A percentile compares a stretch with the other conserved stretches of the same genome.
Conservation (phyloP, 2,113 vertebrate species). For the Pollachius pollachius region DNA sequence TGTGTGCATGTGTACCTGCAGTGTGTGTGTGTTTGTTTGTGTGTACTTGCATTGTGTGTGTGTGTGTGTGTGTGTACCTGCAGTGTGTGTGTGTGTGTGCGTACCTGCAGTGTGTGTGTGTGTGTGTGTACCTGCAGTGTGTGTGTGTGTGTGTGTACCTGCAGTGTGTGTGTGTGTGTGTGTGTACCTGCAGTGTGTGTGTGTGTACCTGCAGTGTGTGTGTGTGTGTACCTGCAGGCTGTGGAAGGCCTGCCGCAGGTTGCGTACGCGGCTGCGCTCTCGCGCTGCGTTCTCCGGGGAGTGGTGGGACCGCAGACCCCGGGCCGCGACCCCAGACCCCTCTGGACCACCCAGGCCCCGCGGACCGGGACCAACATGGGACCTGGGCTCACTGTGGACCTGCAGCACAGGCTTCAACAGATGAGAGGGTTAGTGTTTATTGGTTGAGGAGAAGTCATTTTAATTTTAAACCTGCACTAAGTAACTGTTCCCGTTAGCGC, state of each 20-base stretch:
- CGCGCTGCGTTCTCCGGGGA: constrained; percentile 76
- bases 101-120: no score
- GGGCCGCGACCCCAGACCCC: constrained; percentile 27
- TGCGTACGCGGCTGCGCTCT: constrained; percentile 78
- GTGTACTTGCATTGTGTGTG: no score
- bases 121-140: no score
- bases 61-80: no score
- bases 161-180: no score
- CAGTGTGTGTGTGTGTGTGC: no score
- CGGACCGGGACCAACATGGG: constrained; percentile 7
- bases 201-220: not conserved
- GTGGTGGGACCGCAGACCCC: constrained; percentile 47
- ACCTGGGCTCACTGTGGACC: constrained; percentile 32
- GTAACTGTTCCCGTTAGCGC: no score
- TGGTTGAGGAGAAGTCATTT: no score
- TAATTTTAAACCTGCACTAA: no score
- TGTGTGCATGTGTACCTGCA: no score
- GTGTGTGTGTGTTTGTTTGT: no score
- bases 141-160: no score
- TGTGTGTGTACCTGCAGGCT: constrained; percentile 72
- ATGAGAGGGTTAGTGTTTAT: not conserved
- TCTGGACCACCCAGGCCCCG: not conserved
- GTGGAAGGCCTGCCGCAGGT: constrained; percentile 82
- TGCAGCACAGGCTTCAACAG: constrained; percentile 22
- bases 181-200: not conserved